Conservation (phyloP, 2,888 invertebrate species). For the Dendrolimus pini region DNA sequence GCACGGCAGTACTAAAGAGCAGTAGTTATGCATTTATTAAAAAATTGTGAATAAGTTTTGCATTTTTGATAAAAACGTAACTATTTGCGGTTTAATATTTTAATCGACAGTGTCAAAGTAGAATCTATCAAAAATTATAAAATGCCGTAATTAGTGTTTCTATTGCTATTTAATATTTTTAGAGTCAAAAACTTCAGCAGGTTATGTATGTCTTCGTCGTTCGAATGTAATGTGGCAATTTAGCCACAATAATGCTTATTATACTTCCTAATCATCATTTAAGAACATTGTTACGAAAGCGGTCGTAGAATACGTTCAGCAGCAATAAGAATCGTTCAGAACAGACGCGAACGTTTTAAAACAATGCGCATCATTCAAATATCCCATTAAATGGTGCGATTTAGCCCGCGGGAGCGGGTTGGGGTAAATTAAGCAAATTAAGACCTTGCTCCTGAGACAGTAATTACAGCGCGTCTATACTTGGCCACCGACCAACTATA, state of each 20-base stretch:
- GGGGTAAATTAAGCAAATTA: constrained; percentile 73
- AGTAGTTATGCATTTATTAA: too few relatives aligned
- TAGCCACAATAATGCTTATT: neutral
- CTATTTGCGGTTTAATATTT: too few relatives aligned
- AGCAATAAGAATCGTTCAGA: constrained; percentile 32
- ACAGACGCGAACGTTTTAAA: constrained; percentile 54
- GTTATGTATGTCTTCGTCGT: neutral
- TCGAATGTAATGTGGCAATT: neutral
- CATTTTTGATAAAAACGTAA: too few relatives aligned
- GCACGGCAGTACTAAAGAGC: too few relatives aligned
- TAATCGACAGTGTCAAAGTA: too few relatives aligned
- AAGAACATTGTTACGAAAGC: constrained; percentile 23
- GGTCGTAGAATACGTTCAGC: constrained; percentile 18
- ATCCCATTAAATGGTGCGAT: constrained; percentile 66
- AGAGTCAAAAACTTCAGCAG: neutral
- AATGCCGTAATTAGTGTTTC: neutral
- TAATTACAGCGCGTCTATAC: constrained; percentile 63
- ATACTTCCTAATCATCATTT: constrained; percentile 11
- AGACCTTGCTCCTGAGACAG: constrained; percentile 64
- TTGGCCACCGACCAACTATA: constrained; percentile 58
- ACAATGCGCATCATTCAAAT: constrained; percentile 68
- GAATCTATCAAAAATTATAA: too few relatives aligned
- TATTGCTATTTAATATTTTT: neutral
- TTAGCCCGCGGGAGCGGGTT: constrained; percentile 53
- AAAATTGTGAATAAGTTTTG: too few relatives aligned